phyloP scores from a whole-genome alignment of 2,888 invertebrate genomes.

The Pyrgus malvae region DNA sequence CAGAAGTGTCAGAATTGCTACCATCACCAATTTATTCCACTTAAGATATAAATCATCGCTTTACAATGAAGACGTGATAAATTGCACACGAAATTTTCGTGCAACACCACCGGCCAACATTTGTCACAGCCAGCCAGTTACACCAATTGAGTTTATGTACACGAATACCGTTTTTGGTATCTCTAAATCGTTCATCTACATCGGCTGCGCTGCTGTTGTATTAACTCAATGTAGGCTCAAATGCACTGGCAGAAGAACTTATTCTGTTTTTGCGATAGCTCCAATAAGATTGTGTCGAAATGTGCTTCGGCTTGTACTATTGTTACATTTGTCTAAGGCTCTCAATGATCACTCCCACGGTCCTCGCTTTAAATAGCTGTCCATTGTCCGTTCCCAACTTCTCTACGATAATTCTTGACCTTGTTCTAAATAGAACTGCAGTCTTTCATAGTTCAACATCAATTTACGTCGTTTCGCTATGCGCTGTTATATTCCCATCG shows the following conservation, averaged over 20 bases:
- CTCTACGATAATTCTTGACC: conserved; percentile 73
- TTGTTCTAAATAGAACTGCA: conserved; percentile 62
- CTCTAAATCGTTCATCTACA: conserved; percentile 43
- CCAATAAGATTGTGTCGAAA: conserved; percentile 34
- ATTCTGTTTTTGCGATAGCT: conserved; percentile 25
- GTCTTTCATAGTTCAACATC: conserved; percentile 32
- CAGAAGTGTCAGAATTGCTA: conserved; percentile 11
- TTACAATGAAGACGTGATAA: conserved; percentile 15
- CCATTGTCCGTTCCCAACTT: conserved; percentile 63
- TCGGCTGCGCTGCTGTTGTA: conserved; percentile 32
- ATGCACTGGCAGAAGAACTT: conserved; percentile 24
- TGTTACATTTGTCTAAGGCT: conserved; percentile 44
- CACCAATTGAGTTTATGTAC: conserved; percentile 45
- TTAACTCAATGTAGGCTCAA: neutral
- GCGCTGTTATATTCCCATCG: conserved; percentile 5
- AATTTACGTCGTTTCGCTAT: conserved; percentile 41
- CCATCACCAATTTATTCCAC: conserved; percentile 21
- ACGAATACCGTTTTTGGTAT: conserved; percentile 46
- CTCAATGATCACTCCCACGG: conserved; percentile 71
- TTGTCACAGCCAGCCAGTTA: conserved; percentile 44
- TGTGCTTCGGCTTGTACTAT: conserved; percentile 19
- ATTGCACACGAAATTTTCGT: conserved; percentile 28
- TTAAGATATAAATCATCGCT: conserved; percentile 18
- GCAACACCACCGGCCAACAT: conserved; percentile 31
- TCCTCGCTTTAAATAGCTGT: conserved; percentile 53